These are phyloP conservation scores for Hemibagrus wyckioides DNA, from an alignment of 2,113 vertebrate species.

Conservation along the genomic window DNA sequence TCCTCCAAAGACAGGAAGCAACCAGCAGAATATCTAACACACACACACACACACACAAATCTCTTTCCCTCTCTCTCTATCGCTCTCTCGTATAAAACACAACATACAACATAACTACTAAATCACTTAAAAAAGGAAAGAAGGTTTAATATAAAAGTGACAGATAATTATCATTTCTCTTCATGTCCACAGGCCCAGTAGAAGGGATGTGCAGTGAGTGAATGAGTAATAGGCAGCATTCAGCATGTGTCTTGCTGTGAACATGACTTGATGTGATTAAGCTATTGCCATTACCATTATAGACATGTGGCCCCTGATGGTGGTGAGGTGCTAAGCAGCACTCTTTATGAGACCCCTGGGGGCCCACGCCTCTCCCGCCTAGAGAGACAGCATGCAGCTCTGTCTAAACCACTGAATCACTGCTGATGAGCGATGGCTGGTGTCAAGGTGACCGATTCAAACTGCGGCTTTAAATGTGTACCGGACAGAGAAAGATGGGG, in stretches of 20 bases:
- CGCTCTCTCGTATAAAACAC: no score
- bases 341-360: slow-evolving; percentile 61
- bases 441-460: slow-evolving; percentile 52
- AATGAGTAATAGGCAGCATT: slow-evolving; percentile 31
- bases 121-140: background rate
- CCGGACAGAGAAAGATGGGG: slow-evolving; percentile 36
- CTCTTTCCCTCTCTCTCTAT: no score
- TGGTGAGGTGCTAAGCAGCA: slow-evolving; percentile 33
- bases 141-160: slow-evolving; percentile 1
- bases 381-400: slow-evolving; percentile 18
- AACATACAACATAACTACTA: background rate
- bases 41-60: background rate
- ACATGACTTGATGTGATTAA: slow-evolving; percentile 61
- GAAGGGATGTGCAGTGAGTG: background rate
- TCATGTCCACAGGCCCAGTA: background rate
- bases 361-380: slow-evolving; percentile 13
- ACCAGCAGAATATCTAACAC: background rate
- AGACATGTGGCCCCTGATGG: slow-evolving; percentile 60
- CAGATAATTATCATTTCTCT: background rate
- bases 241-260: slow-evolving; percentile 20
- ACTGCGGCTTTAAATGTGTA: slow-evolving; percentile 26
- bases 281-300: slow-evolving; percentile 63
- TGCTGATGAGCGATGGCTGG: slow-evolving; percentile 43
- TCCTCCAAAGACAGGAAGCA: background rate
- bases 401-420: slow-evolving; percentile 42